Evolutionary conservation across 2,888 invertebrate species (phyloP), one percentile per base, ranked within the genome.

Genomic region (Cecidostiba fungosa): DNA sequence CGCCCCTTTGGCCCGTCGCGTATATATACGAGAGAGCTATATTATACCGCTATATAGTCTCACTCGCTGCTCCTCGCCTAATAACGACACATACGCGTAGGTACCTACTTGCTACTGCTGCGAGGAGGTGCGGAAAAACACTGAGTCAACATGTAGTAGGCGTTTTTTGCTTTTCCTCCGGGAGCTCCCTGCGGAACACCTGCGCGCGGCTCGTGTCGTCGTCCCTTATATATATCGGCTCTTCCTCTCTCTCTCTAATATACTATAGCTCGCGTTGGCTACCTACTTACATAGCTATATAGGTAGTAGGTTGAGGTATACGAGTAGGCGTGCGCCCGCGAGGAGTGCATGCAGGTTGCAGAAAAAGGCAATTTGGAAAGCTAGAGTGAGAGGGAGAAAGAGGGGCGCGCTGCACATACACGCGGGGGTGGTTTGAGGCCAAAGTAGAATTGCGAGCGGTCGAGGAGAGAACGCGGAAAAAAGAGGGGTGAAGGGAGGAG

Each of bases 351-450:
- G 66, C 66, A 66, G 66, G 29, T 66, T 29, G 69, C 69, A 69
- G 66, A 73, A 73, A 73, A 29, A 16, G 47, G n/a, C 54, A 50
- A 82, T 76, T 66, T 36, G 23, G 69, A 54, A 69, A 16, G 36
- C n/a, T n/a, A n/a, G n/a, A n/a, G n/a, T n/a, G n/a, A 72, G 23
- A 10, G 39, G 66, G 0, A 50, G 50, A 14, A 19, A 19, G 50
- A 14, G 54, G 43, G 54, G 23, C 54, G 23, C 54, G 23, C 54
- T 59, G 8, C 54, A 59, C 54, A n/a, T 12, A 77, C 70, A 70
- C 43, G 77, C 72, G 83, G 77, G 83, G 83, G 83, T 83, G 83
- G 62, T 83, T 70, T 66, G 62, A 72, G 23, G 54, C 72, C n/a
- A 23, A 39, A 73, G 59, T 1, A 54, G 8, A 54, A n/a, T 54